Evolutionary conservation across 2,113 vertebrate genomes (phyloP).

Genomic region (Poecile atricapillus): DNA sequence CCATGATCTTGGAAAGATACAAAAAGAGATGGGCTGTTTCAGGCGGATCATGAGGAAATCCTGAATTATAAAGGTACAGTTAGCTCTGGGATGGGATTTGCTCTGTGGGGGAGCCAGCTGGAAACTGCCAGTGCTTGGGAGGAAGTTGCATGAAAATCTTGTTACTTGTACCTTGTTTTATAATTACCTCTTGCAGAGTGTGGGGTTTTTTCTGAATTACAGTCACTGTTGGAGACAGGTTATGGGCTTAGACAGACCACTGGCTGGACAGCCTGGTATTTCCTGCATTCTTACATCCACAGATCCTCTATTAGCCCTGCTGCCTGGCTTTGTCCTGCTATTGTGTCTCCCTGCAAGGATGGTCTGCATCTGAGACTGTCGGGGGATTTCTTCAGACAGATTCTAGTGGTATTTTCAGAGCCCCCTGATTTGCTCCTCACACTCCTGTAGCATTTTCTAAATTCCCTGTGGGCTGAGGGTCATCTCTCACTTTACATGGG

Average conservation of each 20-base stretch:
- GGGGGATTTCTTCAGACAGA: background rate
- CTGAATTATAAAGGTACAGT: conserved; percentile 1
- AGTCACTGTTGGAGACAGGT: conserved; percentile 23
- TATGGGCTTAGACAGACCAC: background rate
- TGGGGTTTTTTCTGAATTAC: background rate
- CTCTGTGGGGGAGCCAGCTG: background rate
- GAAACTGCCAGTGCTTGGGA: background rate
- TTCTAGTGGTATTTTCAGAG: background rate
- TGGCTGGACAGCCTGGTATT: background rate
- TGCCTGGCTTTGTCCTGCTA: background rate
- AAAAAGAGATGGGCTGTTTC: background rate
- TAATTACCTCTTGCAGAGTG: conserved; percentile 32
- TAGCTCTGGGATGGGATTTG: background rate
- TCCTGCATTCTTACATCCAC: background rate
- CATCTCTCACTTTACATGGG: background rate
- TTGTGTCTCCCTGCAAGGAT: background rate
- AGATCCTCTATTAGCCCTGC: background rate
- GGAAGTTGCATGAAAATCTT: conserved; percentile 30
- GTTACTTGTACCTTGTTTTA: conserved; percentile 30
- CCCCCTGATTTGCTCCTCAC: background rate
- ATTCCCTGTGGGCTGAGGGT: background rate
- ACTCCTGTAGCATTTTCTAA: background rate
- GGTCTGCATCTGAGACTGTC: background rate
- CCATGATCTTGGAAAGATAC: background rate
- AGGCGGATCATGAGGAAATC: background rate